Conservation (phyloP, 1,140 invertebrate species). For the Spodoptera frugiperda region DNA sequence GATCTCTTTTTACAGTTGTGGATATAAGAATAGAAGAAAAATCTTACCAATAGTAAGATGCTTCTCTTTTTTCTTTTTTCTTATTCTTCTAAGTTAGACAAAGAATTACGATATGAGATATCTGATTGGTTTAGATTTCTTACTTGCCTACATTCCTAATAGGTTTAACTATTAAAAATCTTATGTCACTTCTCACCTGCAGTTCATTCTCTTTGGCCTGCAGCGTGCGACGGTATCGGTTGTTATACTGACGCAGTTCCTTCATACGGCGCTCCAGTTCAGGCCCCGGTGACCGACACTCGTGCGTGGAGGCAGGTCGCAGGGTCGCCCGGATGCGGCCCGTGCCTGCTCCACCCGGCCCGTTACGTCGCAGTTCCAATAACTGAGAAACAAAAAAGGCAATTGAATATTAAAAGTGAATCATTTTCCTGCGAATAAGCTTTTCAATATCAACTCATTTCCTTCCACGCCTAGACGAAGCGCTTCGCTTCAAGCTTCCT, state of each 20-base stretch:
- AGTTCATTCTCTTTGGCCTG: constrained; percentile 93
- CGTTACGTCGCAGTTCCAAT: constrained; percentile 94
- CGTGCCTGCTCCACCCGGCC: constrained; percentile 91
- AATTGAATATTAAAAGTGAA: too few relatives aligned
- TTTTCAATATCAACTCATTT: background rate
- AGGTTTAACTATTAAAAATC: too few relatives aligned
- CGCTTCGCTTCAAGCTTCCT: too few relatives aligned
- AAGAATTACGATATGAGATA: too few relatives aligned
- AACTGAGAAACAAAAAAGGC: constrained; percentile 85
- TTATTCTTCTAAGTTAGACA: too few relatives aligned
- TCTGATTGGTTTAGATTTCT: too few relatives aligned
- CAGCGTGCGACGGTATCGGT: constrained; percentile 91
- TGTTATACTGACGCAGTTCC: constrained; percentile 92
- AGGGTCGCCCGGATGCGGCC: constrained; percentile 92
- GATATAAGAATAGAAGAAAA: too few relatives aligned
- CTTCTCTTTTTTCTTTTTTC: too few relatives aligned
- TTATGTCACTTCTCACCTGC: constrained; percentile 84
- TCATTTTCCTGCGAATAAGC: background rate
- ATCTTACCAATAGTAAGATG: too few relatives aligned
- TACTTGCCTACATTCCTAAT: too few relatives aligned
- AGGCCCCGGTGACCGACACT: constrained; percentile 86
- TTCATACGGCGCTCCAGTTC: constrained; percentile 93
- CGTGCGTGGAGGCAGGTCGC: constrained; percentile 90
- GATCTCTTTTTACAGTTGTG: too few relatives aligned
- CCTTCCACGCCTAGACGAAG: background rate